Evolutionary conservation across 2,888 invertebrate species (phyloP).

Genomic region (Chironomus tentans): DNA sequence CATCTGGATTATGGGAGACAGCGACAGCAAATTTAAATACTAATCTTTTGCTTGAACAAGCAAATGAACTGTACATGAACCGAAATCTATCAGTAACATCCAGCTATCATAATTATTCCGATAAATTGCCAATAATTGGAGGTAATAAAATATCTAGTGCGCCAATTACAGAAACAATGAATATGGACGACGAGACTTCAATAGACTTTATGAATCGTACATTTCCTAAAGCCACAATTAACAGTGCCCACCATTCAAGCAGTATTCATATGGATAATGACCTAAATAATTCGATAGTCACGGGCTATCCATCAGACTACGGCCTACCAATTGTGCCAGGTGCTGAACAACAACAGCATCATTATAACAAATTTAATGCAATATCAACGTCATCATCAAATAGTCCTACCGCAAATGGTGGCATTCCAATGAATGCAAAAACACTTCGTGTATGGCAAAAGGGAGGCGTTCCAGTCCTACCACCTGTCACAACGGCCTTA

Average conservation of each 20-base stretch:
- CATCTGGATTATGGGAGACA: conserved; percentile 70
- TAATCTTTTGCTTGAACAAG: conserved; percentile 33
- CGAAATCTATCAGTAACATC: conserved; percentile 50
- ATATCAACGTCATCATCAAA: conserved; percentile 32
- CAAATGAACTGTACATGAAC: conserved; percentile 45
- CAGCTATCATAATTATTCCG: conserved; percentile 51
- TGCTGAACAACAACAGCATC: conserved; percentile 39
- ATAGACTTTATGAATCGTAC: conserved; percentile 53
- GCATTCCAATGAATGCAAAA: conserved; percentile 57
- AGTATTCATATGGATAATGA: conserved; percentile 33
- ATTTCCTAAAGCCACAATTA: conserved; percentile 45
- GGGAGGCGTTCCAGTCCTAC: conserved; percentile 71
- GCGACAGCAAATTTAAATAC: conserved; percentile 38
- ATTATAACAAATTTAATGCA: conserved; percentile 24
- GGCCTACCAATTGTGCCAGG: conserved; percentile 59
- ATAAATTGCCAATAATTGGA: conserved; percentile 68
- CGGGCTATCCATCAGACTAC: conserved; percentile 66
- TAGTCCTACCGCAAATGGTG: conserved; percentile 34
- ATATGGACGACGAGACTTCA: conserved; percentile 38
- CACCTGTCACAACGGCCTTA: conserved; percentile 67
- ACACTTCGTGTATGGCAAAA: conserved; percentile 82
- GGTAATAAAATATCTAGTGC: conserved; percentile 16
- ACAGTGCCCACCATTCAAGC: not conserved
- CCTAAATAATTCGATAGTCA: conserved; percentile 31
- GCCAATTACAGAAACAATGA: conserved; percentile 33